Evolutionary conservation across 2,113 vertebrate genomes (phyloP).

Genomic region (Bos javanicus): DNA sequence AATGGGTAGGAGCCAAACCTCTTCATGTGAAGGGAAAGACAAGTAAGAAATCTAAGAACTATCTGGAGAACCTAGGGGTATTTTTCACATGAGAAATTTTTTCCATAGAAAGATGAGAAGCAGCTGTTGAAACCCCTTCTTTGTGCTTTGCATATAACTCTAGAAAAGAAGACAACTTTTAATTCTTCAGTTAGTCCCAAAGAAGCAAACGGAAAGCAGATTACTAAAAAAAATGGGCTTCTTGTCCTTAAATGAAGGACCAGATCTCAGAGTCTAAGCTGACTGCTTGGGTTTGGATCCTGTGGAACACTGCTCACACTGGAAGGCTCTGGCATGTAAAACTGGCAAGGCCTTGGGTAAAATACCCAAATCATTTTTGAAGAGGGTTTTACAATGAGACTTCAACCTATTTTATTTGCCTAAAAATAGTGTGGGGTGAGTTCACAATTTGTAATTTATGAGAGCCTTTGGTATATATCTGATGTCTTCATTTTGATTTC

Average conservation of each 20-base stretch:
- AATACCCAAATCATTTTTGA: conserved; percentile 56
- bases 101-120: conserved; percentile 11
- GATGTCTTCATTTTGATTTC: conserved; percentile 65
- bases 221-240: conserved; percentile 34
- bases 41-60: not conserved
- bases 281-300: not conserved
- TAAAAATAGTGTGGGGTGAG: conserved; percentile 53
- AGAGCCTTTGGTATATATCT: conserved; percentile 41
- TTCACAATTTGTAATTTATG: conserved; percentile 52
- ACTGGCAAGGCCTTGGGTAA: conserved; percentile 28
- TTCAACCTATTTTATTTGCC: conserved; percentile 46
- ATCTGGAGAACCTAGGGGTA: not conserved
- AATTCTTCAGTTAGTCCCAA: conserved; percentile 30
- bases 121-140: conserved; percentile 48
- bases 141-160: conserved; percentile 29
- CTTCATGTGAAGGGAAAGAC: not conserved
- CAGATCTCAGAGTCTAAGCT: conserved; percentile 20
- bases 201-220: conserved; percentile 26
- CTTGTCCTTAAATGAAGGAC: conserved; percentile 44
- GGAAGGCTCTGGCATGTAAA: conserved; percentile 32
- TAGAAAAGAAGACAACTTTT: conserved; percentile 40
- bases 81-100: conserved; percentile 37
- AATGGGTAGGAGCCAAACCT: not conserved
- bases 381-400: conserved; percentile 50
- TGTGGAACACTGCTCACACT: not conserved